phyloP scores from a whole-genome alignment of 2,888 invertebrate genomes.

The Drosophila pseudotalamancana region DNA sequence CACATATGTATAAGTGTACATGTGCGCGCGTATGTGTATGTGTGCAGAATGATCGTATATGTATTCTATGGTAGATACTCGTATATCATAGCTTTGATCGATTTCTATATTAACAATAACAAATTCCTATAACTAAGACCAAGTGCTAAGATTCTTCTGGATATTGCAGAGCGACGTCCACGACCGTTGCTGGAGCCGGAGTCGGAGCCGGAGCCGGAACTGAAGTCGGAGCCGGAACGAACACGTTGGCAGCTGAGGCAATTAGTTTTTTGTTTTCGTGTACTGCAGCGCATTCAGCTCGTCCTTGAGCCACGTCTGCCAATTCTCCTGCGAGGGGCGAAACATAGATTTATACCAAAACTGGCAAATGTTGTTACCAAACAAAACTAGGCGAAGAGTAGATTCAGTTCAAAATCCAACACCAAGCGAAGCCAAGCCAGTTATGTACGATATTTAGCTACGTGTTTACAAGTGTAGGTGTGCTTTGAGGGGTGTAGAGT shows the following conservation, averaged over 20 bases:
- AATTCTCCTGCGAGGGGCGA: conserved; percentile 80
- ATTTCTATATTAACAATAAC: conserved; percentile 73
- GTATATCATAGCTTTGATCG: conserved; percentile 49
- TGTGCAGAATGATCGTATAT: conserved; percentile 18
- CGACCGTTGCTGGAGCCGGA: conserved; percentile 8
- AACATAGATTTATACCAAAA: conserved; percentile 52
- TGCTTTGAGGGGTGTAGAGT: not conserved
- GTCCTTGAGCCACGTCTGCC: conserved; percentile 83
- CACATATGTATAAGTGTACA: conserved; percentile 49
- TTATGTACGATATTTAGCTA: conserved; percentile 26
- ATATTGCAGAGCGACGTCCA: conserved; percentile 43
- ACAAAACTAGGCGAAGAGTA: conserved; percentile 25
- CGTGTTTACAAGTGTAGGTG: conserved; percentile 32
- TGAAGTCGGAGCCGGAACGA: conserved; percentile 19
- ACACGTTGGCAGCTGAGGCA: conserved; percentile 58
- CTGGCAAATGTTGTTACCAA: conserved; percentile 42
- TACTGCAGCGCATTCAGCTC: conserved; percentile 81
- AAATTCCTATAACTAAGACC: conserved; percentile 70
- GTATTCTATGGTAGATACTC: conserved; percentile 19
- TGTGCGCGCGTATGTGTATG: conserved; percentile 1
- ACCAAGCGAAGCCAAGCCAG: conserved; percentile 58
- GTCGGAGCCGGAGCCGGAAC: conserved; percentile 3
- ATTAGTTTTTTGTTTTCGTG: conserved; percentile 74
- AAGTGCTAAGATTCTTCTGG: conserved; percentile 56
- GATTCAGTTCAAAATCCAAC: conserved; percentile 50